Base-by-base conservation (phyloP, 1,140 invertebrate genomes). In the Oryctes rhinoceros region DNA sequence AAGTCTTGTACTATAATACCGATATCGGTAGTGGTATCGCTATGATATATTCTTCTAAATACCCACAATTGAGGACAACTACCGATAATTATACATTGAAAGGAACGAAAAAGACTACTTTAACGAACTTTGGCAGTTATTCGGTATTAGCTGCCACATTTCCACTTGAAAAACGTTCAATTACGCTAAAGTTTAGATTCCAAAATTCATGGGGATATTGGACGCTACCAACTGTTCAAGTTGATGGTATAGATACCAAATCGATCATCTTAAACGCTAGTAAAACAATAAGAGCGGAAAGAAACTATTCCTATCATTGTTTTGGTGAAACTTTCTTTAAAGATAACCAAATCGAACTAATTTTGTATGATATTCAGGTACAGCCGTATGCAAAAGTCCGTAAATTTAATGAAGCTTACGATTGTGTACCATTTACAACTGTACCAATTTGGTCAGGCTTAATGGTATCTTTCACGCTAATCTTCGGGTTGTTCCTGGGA, bases 391-490 rank as follows among this genome's bases (percentile, higher is more conserved):
- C 88, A 81, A 83, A 82, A 82, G 80, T 83, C 74, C 78, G 79
- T 44, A 82, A 80, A 78, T 93, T 93, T 85, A 87, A 87, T 30
- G 89, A 91, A 81, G 89, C 90, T 10, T 91, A 92, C 85, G 94
- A 96, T 84, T 96, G 95, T 86, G 89, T 94, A n/a, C 89, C 91
- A 11, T 96, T 94, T 86, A 96, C 95, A 82, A 94, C 94, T 0
- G 90, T 91, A 78, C 92, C 93, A 1, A 95, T 96, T 83, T 95
- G 92, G 92, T 93, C 93, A 84, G 94, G 93, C 18, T 88, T 97
- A 11, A 90, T 97, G 80, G 90, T 94, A 7, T 91, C 91, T 0
- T 79, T 91, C 0, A 89, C 97, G 75, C 87, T 96, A 30, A 88
- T 90, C 9, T 59, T 91, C 0, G 94, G 96, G 79, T 88, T 96